phyloP scores from a whole-genome alignment of 1,140 invertebrate species.

The Cydia strobilella region DNA sequence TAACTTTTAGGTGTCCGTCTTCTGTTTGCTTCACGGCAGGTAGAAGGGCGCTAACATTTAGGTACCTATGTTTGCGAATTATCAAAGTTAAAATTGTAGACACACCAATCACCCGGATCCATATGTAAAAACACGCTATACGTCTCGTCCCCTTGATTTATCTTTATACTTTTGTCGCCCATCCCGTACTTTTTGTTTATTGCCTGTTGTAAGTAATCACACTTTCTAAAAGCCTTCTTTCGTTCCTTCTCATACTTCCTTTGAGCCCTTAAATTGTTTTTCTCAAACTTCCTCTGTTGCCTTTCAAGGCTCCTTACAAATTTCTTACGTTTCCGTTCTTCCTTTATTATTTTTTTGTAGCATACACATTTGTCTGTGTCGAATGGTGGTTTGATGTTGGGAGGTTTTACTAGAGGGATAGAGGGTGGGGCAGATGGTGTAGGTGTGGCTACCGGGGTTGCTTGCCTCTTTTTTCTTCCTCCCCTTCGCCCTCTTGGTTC shows the following conservation, averaged over 20 bases:
- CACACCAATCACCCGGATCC: conserved; percentile 1
- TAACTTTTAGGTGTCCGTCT: too few species aligned
- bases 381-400: not conserved
- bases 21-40: too few species aligned
- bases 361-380: not conserved
- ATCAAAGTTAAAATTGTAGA: too few species aligned
- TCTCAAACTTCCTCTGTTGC: not conserved
- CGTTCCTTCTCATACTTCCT: not conserved
- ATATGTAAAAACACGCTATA: not conserved
- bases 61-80: too few species aligned
- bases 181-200: not conserved
- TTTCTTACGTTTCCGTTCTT: not conserved
- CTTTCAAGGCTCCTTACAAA: not conserved
- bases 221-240: not conserved
- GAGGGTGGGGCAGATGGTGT: not conserved
- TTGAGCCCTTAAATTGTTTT: conserved; percentile 2
- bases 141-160: conserved; percentile 1
- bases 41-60: too few species aligned
- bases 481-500: not conserved
- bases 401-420: not conserved
- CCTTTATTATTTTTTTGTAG: conserved; percentile 8
- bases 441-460: not conserved
- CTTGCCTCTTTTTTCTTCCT: not conserved
- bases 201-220: not conserved
- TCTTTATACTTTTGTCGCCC: not conserved